phyloP scores from a whole-genome alignment of 2,113 vertebrate genomes.

The Carettochelys insculpta region DNA sequence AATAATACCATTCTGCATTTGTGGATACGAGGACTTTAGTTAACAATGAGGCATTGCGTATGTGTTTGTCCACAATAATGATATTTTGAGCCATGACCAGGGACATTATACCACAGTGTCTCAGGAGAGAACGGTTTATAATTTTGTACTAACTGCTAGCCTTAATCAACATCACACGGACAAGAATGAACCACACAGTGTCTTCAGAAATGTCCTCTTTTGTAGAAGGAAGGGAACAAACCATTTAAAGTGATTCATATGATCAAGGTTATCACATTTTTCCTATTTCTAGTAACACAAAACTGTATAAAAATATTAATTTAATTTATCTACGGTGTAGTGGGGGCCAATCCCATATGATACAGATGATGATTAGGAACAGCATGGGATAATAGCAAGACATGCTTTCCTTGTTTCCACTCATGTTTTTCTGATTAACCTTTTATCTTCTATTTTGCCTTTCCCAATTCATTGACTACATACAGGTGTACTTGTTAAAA shows the following conservation, averaged over 20 bases:
- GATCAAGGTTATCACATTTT: not conserved
- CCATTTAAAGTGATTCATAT: not conserved
- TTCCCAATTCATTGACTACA: not conserved
- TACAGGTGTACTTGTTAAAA: constrained; percentile 46
- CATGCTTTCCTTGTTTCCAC: constrained; percentile 57
- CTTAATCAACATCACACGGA: not conserved
- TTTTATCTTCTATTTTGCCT: not conserved
- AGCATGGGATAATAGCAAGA: constrained; percentile 58
- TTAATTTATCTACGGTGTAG: constrained; percentile 49
- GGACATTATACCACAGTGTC: too few species aligned
- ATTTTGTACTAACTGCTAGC: not conserved
- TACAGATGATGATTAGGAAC: constrained; percentile 46
- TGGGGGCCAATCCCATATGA: constrained; percentile 55
- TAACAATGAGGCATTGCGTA: not conserved
- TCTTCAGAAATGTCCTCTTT: not conserved
- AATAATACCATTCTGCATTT: not conserved
- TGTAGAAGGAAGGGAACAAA: not conserved
- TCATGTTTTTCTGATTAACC: constrained; percentile 44
- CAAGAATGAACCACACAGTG: not conserved
- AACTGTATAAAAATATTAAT: constrained; percentile 47
- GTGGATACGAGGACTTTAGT: not conserved
- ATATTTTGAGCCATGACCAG: not conserved
- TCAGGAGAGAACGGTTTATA: not conserved
- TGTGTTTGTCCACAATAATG: not conserved
- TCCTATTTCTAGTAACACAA: not conserved